Evolutionary conservation across 23 tunicate species (phyloP).

Genomic region (Halocynthia roretzi): DNA sequence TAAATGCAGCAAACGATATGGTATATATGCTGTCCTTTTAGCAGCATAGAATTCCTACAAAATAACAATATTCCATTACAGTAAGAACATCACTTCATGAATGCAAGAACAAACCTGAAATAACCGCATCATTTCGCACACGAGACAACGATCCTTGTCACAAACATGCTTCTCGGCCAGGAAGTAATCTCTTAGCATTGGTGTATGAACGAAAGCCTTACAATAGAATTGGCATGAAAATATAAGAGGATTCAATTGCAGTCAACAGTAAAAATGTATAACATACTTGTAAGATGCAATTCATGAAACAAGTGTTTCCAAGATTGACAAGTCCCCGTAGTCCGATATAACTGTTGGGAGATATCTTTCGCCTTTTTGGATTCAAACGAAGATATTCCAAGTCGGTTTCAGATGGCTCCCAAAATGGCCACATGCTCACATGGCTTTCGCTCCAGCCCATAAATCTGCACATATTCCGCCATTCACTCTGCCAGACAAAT

Average conservation of each 20-base stretch:
- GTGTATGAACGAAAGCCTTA: conserved; percentile 95
- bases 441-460: conserved; percentile 86
- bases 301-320: conserved; percentile 99
- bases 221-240: neutral
- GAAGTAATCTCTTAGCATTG: conserved; percentile 95
- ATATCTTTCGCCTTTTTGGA: conserved; percentile 70
- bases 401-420: conserved; percentile 86
- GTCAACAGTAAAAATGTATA: neutral
- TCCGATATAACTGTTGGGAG: conserved; percentile 81
- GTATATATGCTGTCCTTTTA: conserved; percentile 58
- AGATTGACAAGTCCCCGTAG: conserved; percentile 87
- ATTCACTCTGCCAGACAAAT: conserved; percentile 38
- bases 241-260: neutral
- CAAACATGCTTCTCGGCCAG: conserved; percentile 81
- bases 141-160: conserved; percentile 68
- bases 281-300: conserved; percentile 80
- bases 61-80: neutral
- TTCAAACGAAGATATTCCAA: conserved; percentile 46
- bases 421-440: conserved; percentile 59
- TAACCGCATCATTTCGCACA: conserved; percentile 81
- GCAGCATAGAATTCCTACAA: conserved; percentile 86
- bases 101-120: conserved; percentile 56
- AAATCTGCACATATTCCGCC: conserved; percentile 70
- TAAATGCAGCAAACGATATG: conserved; percentile 70
- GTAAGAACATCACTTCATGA: neutral